Conservation (phyloP, 2,113 vertebrate genomes). For the Rhinogobius similis region DNA sequence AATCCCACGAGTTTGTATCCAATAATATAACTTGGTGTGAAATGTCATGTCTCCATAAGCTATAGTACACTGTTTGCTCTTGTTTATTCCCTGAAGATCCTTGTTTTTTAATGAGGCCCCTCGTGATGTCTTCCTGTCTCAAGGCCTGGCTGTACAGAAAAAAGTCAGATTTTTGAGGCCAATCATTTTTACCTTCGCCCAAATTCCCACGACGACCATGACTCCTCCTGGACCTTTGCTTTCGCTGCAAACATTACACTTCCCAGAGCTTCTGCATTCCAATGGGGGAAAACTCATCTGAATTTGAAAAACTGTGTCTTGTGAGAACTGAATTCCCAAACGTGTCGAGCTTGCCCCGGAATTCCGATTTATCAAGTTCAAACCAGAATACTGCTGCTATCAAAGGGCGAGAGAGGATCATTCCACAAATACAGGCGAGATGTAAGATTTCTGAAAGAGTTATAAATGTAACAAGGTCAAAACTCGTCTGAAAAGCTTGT, state of each 20-base stretch:
- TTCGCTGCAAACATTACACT: conserved; percentile 47
- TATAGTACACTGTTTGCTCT: conserved; percentile 4
- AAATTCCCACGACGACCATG: conserved; percentile 59
- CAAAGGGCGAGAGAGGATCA: conserved; percentile 46
- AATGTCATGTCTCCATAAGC: conserved; percentile 22
- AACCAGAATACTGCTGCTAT: conserved; percentile 34
- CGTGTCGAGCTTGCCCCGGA: conserved; percentile 51
- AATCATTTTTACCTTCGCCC: conserved; percentile 57
- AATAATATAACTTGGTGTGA: conserved; percentile 42
- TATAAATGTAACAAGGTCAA: conserved; percentile 21
- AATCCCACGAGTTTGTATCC: conserved; percentile 39
- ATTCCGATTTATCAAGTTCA: conserved; percentile 58
- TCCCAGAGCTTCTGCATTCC: conserved; percentile 37
- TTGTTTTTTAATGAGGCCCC: conserved; percentile 68
- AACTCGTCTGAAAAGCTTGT: conserved; percentile 19
- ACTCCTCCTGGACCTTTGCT: conserved; percentile 43
- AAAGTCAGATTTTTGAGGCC: conserved; percentile 43
- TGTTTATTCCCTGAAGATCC: conserved; percentile 58
- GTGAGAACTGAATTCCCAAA: conserved; percentile 56
- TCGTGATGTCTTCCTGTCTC: conserved; percentile 55
- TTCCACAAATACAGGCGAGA: conserved; percentile 34
- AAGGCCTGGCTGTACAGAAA: conserved; percentile 24
- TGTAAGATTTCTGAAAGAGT: conserved; percentile 28
- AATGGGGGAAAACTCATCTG: conserved; percentile 44
- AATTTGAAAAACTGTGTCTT: conserved; percentile 54